Evolutionary conservation across 1,140 invertebrate genomes (phyloP), one percentile per base, ranked within the genome.

Genomic region (Bicyclus anynana): DNA sequence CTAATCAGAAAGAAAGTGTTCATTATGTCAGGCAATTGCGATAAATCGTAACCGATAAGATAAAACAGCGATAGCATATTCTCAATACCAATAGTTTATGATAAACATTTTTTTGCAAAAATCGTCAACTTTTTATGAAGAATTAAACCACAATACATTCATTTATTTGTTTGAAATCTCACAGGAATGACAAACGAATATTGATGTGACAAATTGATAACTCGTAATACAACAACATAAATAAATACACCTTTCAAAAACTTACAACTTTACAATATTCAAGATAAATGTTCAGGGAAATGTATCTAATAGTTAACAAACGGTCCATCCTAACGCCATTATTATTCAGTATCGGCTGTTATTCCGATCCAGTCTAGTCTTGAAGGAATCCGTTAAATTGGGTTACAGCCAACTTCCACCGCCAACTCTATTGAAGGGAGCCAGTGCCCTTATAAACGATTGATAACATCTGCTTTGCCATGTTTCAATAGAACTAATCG

Each of bases 1-100:
- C 16, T 14, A 20, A 14, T 40, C 10, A 33, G 16, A 27, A 40
- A 17, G 35, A 57, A 50, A 50, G 55, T 46, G 67, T 65, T 65
- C 53, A 66, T 67, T 59, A 42, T 61, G 64, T 65, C 63, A 53
- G 48, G 59, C 63, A 80, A 78, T 82, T 68, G 68, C 74, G 78
- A 81, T 80, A 81, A n/a, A n/a, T 65, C 65, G 68, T 81, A 82
- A 84, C 83, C 81, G 65, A 76, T 84, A 79, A 76, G 66, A 59
- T 44, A 54, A 60, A 69, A 57, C 50, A 44, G 33, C 37, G 74
- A 80, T 84, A 82, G 72, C 47, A 16, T 14, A 44, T 46, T 35
- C 48, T 13, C n/a, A 62, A 48, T n/a, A n/a, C 35, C 21, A 20
- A 49, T 46, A 37, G 38, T 37, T 47, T 54, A 18, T 52, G 16